Conservation (phyloP, 2,113 vertebrate genomes). For the Pygoscelis antarcticus region DNA sequence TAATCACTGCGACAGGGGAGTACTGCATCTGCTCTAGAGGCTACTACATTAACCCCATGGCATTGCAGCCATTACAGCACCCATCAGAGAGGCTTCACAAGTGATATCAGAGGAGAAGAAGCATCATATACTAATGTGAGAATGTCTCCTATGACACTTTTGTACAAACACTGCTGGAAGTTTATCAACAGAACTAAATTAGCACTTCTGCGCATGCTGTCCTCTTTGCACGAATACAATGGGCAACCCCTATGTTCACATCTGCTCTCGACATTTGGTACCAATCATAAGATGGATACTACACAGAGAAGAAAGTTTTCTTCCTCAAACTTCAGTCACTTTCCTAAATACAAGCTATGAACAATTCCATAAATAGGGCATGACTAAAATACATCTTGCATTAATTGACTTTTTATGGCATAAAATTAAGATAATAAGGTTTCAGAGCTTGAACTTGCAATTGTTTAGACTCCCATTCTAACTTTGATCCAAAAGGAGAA, state of each 20-base stretch:
- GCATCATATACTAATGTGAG: neutral
- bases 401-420: neutral
- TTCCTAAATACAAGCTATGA: neutral
- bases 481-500: neutral
- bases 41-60: neutral
- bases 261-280: neutral
- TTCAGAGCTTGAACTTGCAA: constrained; percentile 18
- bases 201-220: neutral
- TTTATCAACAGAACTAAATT: neutral
- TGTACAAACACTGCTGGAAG: neutral
- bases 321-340: neutral
- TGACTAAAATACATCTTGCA: neutral
- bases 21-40: neutral
- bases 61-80: neutral
- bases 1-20: neutral
- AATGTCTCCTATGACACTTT: neutral
- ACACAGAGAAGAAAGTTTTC: neutral
- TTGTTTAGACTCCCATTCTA: constrained; percentile 17
- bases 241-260: fast-evolving
- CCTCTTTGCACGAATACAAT: neutral
- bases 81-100: neutral
- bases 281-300: neutral
- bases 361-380: neutral
- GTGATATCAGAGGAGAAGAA: neutral
- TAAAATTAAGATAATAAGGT: neutral